phyloP scores from a whole-genome alignment of 1,140 invertebrate genomes.

The Habropoda laboriosa region DNA sequence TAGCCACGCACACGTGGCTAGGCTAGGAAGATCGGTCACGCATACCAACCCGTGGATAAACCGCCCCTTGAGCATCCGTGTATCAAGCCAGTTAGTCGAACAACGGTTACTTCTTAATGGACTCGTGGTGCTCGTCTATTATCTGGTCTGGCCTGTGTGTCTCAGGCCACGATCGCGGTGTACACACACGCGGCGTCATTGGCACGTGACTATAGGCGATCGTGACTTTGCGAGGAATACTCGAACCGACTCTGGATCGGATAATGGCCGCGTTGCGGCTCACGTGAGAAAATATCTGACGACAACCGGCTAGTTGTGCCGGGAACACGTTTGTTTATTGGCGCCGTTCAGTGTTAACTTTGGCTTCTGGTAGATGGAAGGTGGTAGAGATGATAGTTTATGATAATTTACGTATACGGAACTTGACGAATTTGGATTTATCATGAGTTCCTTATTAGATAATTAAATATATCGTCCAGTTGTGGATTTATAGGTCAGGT shows the following conservation, averaged over 20 bases:
- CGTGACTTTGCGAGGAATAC: conserved; percentile 1
- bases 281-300: neutral
- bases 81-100: conserved; percentile 62
- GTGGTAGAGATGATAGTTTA: neutral
- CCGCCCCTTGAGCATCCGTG: conserved; percentile 26
- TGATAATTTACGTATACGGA: too few species aligned
- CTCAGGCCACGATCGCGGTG: neutral
- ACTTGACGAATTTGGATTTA: too few species aligned
- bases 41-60: conserved; percentile 28
- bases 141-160: conserved; percentile 46
- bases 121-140: conserved; percentile 62
- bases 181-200: conserved; percentile 39
- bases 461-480: too few species aligned
- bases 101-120: conserved; percentile 68
- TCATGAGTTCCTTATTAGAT: too few species aligned
- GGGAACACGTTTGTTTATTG: neutral
- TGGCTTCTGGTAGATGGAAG: too few species aligned
- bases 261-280: neutral
- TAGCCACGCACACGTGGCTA: neutral
- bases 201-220: conserved; percentile 49
- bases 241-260: neutral
- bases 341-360: too few species aligned
- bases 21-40: neutral
- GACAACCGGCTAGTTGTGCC: neutral
- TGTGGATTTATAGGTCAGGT: too few species aligned